A percentile compares a stretch with the other conserved stretches of the same genome.
Evolutionary conservation across 2,113 vertebrate genomes (phyloP).

Genomic region (Mormyrus lacerda): DNA sequence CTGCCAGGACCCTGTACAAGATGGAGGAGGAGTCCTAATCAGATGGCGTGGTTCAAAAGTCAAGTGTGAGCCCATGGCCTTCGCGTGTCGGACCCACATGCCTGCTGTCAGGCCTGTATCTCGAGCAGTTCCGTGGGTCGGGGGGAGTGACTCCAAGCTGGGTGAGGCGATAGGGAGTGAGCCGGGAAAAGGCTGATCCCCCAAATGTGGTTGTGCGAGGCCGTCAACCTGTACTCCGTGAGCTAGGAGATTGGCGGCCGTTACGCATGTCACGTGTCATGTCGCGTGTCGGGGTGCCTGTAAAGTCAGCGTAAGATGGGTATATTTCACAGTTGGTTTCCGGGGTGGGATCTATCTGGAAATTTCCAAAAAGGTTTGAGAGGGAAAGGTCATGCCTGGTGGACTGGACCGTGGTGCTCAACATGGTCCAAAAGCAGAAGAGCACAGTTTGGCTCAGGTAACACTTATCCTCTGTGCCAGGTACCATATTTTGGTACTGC

Average conservation of each 20-base stretch:
- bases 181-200: neutral
- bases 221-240: neutral
- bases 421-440: neutral
- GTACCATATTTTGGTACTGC: neutral
- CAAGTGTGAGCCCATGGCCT: constrained; percentile 55
- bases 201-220: neutral
- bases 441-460: neutral
- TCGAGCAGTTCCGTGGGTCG: constrained; percentile 50
- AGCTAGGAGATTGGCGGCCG: neutral
- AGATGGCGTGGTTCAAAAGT: constrained; percentile 43
- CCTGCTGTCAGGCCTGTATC: constrained; percentile 45
- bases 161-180: constrained; percentile 4
- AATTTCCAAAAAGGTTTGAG: neutral
- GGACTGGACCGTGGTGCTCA: neutral
- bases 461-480: neutral
- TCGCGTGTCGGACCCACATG: constrained; percentile 53
- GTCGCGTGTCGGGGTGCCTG: neutral
- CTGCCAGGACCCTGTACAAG: neutral
- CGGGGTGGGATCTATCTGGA: neutral
- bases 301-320: no score
- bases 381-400: neutral
- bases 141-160: constrained; percentile 31
- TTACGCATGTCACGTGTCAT: neutral
- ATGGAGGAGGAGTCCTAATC: constrained; percentile 47
- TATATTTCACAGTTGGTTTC: neutral